Percentiles rank a stretch among this genome's conserved stretches.
phyloP scores from a whole-genome alignment of 2,797 vertebrate species.

The Sebastes kiyomatsui region DNA sequence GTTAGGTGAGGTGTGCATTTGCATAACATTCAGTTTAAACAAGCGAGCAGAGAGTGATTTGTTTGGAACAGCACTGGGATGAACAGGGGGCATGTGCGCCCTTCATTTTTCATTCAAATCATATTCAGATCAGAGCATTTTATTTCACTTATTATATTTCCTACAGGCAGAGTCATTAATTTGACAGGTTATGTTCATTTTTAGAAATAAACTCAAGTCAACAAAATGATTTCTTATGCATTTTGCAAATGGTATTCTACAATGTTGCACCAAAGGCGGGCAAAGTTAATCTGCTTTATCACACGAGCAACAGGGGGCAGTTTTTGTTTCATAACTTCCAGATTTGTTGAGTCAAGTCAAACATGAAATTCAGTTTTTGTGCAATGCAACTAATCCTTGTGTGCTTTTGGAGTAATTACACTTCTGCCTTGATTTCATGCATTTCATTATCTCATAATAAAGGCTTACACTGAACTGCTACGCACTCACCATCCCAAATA shows the following conservation, averaged over 20 bases:
- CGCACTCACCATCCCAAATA: neutral
- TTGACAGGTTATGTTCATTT: constrained; percentile 53
- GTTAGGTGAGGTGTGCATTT: constrained; percentile 75
- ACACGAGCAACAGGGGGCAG: constrained; percentile 34
- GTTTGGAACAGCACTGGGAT: constrained; percentile 28
- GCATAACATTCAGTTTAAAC: constrained; percentile 66
- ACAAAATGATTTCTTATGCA: constrained; percentile 9
- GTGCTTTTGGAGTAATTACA: constrained; percentile 42
- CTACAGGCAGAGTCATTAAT: constrained; percentile 50
- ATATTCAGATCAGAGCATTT: constrained; percentile 53
- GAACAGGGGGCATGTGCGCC: constrained; percentile 8
- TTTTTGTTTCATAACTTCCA: constrained; percentile 45
- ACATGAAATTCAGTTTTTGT: constrained; percentile 47
- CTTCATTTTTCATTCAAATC: constrained; percentile 64
- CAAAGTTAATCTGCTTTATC: constrained; percentile 47
- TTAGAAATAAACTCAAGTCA: constrained; percentile 41
- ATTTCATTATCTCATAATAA: constrained; percentile 29
- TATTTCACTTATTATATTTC: constrained; percentile 54
- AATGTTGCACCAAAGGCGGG: constrained; percentile 27
- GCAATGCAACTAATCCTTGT: constrained; percentile 33
- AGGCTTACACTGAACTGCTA: neutral
- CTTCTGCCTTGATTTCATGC: constrained; percentile 43
- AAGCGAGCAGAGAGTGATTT: constrained; percentile 50
- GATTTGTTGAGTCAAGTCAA: constrained; percentile 39
- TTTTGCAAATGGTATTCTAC: constrained; percentile 20